These are phyloP conservation scores for Ophion ventricosus DNA, from an alignment of 2,888 invertebrate genomes.

Conservation along the genomic window DNA sequence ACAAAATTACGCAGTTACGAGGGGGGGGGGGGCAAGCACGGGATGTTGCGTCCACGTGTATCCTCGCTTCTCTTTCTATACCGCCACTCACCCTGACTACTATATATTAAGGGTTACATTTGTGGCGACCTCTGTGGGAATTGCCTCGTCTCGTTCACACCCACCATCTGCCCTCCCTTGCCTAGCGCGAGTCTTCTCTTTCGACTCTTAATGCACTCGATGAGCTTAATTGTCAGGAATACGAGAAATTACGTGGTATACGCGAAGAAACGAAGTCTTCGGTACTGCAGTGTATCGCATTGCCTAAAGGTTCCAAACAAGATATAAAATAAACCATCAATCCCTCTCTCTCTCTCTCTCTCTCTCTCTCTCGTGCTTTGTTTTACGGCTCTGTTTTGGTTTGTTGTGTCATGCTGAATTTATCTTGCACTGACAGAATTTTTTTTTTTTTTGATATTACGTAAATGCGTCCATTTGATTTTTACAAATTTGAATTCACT, in stretches of 20 bases:
- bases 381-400: no score
- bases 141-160: conserved; percentile 46
- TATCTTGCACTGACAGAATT: no score
- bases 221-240: conserved; percentile 72
- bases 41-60: conserved; percentile 23
- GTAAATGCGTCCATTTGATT: no score
- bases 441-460: no score
- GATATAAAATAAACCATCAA: not conserved
- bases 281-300: conserved; percentile 64
- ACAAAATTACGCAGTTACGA: conserved; percentile 9
- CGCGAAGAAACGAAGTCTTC: conserved; percentile 67
- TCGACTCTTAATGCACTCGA: conserved; percentile 67
- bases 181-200: not conserved
- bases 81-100: conserved; percentile 27
- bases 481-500: no score
- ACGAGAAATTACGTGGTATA: conserved; percentile 68
- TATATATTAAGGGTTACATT: conserved; percentile 68
- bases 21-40: conserved; percentile 8
- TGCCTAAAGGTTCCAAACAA: no score
- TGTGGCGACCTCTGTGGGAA: conserved; percentile 64
- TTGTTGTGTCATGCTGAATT: no score
- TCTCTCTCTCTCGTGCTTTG: no score
- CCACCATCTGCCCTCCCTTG: not conserved
- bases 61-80: conserved; percentile 14
- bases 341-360: no score